Percentiles rank a stretch among this genome's conserved stretches.
Evolutionary conservation across 2,888 invertebrate genomes (phyloP).

Genomic region (Stenolophus ochropezus): DNA sequence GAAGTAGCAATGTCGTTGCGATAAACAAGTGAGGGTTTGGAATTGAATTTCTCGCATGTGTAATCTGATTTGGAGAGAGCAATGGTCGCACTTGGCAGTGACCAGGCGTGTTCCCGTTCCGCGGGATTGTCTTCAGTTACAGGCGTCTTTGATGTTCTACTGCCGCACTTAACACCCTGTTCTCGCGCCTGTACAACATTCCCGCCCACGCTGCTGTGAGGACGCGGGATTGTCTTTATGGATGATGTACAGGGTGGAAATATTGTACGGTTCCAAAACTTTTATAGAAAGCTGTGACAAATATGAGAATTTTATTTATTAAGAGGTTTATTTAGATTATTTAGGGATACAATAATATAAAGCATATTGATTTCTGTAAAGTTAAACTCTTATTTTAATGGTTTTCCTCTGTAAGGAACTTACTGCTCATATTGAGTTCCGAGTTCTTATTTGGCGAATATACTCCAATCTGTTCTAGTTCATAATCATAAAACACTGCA

Average conservation of each 20-base stretch:
- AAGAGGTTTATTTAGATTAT: no score
- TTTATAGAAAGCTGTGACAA: no score
- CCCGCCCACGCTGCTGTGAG: neutral
- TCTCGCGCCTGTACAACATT: neutral
- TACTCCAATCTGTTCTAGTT: no score
- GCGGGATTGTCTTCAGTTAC: constrained; percentile 32
- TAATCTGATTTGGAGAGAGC: constrained; percentile 39
- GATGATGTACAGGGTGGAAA: neutral
- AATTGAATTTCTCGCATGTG: constrained; percentile 37
- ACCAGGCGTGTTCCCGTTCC: neutral
- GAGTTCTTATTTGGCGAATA: no score
- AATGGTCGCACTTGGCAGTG: neutral
- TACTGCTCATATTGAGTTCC: no score
- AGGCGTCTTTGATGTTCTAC: constrained; percentile 36
- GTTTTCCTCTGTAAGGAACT: no score
- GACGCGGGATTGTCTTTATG: constrained; percentile 15
- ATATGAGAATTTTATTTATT: no score
- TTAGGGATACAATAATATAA: no score
- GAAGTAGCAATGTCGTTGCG: constrained; percentile 24
- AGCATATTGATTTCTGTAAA: no score
- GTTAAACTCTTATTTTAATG: no score
- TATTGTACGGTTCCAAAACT: neutral
- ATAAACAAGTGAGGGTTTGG: constrained; percentile 12
- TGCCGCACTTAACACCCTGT: constrained; percentile 21
- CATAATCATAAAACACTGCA: no score